Base-by-base conservation (phyloP, 2,888 invertebrate genomes). In the Trileptium ribeirensis region DNA sequence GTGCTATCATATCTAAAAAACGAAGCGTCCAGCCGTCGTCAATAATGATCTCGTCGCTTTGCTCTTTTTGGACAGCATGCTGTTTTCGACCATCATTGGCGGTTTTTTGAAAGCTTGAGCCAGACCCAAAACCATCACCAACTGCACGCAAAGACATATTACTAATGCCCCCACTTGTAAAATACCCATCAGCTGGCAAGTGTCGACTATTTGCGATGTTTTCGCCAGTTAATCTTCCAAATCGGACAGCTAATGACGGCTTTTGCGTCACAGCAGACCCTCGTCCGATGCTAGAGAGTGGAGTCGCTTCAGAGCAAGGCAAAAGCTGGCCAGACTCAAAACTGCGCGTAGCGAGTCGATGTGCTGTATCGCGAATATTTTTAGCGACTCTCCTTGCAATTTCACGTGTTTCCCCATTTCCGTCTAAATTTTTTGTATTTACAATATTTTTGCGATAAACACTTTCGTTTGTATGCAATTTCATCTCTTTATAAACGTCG, bases 11-110 rank as follows among this genome's bases (percentile, higher is more conserved):
- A 33, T 67, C 67, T 31, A 34, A 29, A 19, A 78, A 34, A 19
- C 78, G 29, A 0, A 24, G 38, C 39, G 81, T 39, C 82, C 80
- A 82, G 40, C 51, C 51, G 51, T 51, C 51, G 51, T 51, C 51
- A 15, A 24, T 24, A 51, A 51, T 15, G 8, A 24, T 51, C 8
- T 15, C 51, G 24, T 51, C 51, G 24, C 24, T 24, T 15, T 51
- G 8, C 8, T 51, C 24, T 51, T 8, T 24, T 51, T 8, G 51
- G 8, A 51, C 51, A 24, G 8, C 24, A 51, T 8, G 8, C 24
- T 15, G 8, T 24, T 15, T 51, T 24, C 51, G 8, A 24, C 51
- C 51, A 51, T 51, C 8, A 8, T 51, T 51, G 24, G 51, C 51
- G 24, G 51, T 51, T 51, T 51, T 51, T n/a, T n/a, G n/a, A n/a